Conservation (phyloP, 2,888 invertebrate species). For the Orthonychiurus folsomi region DNA sequence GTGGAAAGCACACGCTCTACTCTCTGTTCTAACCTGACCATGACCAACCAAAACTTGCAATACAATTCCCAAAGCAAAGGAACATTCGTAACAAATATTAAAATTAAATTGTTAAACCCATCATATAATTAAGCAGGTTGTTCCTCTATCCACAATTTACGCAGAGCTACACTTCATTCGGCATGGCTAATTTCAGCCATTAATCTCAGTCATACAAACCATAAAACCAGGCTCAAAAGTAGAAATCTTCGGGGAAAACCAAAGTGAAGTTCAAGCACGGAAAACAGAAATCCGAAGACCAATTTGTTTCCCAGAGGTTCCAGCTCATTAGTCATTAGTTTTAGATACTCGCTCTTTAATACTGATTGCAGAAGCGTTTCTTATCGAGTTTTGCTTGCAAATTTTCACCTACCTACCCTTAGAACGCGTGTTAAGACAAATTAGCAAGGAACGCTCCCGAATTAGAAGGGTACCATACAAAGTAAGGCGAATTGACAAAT, state of each 20-base stretch:
- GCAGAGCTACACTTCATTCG: too few species aligned
- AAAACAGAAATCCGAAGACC: background rate
- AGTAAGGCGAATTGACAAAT: too few species aligned
- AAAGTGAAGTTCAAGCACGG: background rate
- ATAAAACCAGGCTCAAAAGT: background rate
- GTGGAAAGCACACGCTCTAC: too few species aligned
- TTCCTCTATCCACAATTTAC: too few species aligned
- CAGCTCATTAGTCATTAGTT: constrained; percentile 1
- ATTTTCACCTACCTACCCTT: too few species aligned
- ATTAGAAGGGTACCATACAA: too few species aligned
- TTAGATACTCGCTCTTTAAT: background rate
- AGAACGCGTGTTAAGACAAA: too few species aligned
- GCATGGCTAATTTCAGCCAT: background rate
- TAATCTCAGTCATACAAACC: background rate
- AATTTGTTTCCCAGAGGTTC: background rate
- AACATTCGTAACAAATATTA: background rate
- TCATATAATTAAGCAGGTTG: background rate
- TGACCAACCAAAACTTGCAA: background rate
- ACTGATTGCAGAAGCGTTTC: too few species aligned
- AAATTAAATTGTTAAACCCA: background rate
- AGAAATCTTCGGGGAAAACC: background rate
- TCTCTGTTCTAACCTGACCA: background rate
- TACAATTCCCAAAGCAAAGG: too few species aligned
- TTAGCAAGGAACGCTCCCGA: too few species aligned
- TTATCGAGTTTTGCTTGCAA: too few species aligned